Conservation (phyloP, 2,113 vertebrate genomes). For the Balaenoptera acutorostrata region DNA sequence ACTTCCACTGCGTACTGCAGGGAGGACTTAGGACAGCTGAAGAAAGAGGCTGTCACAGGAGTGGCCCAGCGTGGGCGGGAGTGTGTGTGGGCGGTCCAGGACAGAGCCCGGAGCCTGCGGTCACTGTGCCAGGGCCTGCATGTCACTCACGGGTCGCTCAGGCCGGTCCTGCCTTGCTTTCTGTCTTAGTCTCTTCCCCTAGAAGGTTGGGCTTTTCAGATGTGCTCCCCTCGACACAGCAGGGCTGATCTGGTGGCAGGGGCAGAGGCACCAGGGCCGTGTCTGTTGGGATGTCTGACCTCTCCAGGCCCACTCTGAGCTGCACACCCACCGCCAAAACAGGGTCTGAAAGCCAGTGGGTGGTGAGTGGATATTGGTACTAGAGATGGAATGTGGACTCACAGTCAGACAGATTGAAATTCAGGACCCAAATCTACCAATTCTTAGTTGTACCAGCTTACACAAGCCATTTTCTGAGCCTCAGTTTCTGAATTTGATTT, state of each 20-base stretch:
- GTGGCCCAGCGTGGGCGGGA: neutral
- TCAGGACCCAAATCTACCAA: neutral
- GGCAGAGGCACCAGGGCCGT: fast-evolving
- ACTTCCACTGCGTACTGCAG: neutral
- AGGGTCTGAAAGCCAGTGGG: neutral
- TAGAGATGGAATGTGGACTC: neutral
- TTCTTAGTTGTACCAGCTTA: neutral
- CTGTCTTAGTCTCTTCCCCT: neutral
- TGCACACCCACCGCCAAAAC: neutral
- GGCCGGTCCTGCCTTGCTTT: neutral
- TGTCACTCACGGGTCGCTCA: fast-evolving
- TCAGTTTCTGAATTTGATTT: neutral
- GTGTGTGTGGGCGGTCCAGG: neutral
- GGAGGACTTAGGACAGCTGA: neutral
- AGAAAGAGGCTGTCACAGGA: neutral
- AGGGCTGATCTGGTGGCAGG: no score
- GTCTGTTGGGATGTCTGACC: neutral
- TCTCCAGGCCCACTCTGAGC: neutral
- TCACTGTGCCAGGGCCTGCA: neutral
- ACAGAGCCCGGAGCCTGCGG: neutral
- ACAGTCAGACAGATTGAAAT: neutral
- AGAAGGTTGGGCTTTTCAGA: neutral
- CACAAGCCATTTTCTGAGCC: neutral
- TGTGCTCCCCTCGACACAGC: neutral
- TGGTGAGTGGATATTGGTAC: neutral